Evolutionary conservation across 2,113 vertebrate genomes (phyloP).

Genomic region (Tachuris rubrigastra): DNA sequence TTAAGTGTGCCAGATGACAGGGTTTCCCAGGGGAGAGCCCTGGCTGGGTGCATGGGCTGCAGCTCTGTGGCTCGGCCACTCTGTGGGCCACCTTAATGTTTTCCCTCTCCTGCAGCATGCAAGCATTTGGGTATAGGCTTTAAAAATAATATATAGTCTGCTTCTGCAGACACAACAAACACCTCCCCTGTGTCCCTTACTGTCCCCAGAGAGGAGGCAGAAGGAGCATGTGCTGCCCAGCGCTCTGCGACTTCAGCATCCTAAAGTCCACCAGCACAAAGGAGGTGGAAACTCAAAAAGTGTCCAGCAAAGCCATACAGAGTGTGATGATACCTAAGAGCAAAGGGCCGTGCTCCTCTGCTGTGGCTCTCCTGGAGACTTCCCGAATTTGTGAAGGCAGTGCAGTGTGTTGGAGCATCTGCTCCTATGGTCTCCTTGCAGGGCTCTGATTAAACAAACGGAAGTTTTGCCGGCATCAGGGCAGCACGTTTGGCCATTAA

Average conservation of each 20-base stretch:
- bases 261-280: background rate
- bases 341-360: background rate
- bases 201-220: background rate
- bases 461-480: background rate
- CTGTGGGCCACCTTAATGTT: background rate
- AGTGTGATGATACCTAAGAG: background rate
- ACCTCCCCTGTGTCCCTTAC: background rate
- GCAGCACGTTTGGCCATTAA: background rate
- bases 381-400: background rate
- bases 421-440: background rate
- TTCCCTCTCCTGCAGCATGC: background rate
- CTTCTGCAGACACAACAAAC: background rate
- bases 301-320: background rate
- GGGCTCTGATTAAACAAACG: background rate
- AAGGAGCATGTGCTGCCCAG: background rate
- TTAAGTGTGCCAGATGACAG: background rate
- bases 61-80: rapidly evolving
- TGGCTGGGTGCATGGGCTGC: background rate
- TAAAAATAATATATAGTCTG: background rate
- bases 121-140: background rate
- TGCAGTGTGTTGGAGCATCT: background rate
- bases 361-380: background rate
- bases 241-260: rapidly evolving
- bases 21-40: background rate
- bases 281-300: background rate